Percentiles rank a stretch among this genome's conserved stretches.
phyloP scores from a whole-genome alignment of 2,797 vertebrate genomes.

The Helarctos malayanus region DNA sequence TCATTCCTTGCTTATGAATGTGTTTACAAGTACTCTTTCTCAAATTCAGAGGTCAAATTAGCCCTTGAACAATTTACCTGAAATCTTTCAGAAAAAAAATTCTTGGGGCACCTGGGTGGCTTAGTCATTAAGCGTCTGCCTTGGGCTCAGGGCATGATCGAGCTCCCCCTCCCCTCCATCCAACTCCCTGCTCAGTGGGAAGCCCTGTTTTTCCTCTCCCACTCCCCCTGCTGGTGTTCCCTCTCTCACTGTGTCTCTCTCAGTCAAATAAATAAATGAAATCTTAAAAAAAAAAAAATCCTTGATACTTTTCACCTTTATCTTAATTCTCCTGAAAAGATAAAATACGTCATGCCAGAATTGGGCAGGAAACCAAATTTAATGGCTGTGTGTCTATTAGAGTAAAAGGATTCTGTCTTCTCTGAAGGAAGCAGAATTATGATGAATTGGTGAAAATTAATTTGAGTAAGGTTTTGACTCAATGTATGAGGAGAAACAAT shows the following conservation, averaged over 20 bases:
- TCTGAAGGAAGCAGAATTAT: neutral
- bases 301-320: neutral
- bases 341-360: neutral
- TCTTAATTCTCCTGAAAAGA: neutral
- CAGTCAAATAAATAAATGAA: too few species aligned
- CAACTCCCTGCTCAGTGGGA: too few species aligned
- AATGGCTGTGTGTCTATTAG: neutral
- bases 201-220: too few species aligned
- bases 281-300: neutral
- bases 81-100: conserved; percentile 42
- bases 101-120: neutral
- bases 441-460: neutral
- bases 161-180: too few species aligned
- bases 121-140: too few species aligned
- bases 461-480: conserved; percentile 24
- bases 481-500: neutral
- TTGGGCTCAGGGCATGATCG: too few species aligned
- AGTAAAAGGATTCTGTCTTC: neutral
- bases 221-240: too few species aligned
- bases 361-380: neutral
- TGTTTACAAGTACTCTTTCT: conserved; percentile 7
- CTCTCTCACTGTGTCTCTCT: too few species aligned
- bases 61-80: neutral
- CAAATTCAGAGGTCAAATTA: conserved; percentile 4
- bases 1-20: neutral